Evolutionary conservation across 2,113 vertebrate genomes (phyloP), one percentile per base, ranked within the genome.

Genomic region (Ceratotherium simum): DNA sequence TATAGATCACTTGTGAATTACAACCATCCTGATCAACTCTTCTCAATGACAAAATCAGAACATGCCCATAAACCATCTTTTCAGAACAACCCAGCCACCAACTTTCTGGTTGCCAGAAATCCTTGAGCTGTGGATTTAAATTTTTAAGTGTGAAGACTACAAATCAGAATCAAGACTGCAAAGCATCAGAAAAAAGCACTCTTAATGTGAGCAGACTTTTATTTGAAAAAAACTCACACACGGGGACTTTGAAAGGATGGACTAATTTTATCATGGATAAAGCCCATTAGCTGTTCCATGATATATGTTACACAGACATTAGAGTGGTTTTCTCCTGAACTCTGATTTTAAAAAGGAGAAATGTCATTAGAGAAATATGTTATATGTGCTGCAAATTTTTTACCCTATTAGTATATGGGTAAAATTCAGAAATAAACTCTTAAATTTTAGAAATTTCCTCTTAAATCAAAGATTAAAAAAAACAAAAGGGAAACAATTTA

Each of bases 391-490:
- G 21, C 36, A 36, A 48, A 73, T 8, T 21, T 85, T 87, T 33
- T 92, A 58, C 39, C 60, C 25, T 54, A 6, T 70, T 31, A 82
- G 17, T 36, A 25, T 20, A 48, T 46, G 36, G 5, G 36, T 58
- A 92, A 67, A 95, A 91, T 75, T 72, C 5, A 80, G 67, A 94
- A 72, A 84, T 8, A 91, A 72, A 87, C 2, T 20, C 31, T 93
- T 58, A 58, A 0, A 46, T 36, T 88, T 87, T 42, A 94, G 56
- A 93, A 94, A 88, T 31, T n/a, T 85, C 46, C 60, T 95, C 29
- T 90, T 46, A 78, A 29, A 23, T 39, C 64, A 78, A 94, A 94
- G 3, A 16, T 78, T 69, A 60, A 80, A 91, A 69, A 25, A 67
- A 85, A 7, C 5, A 33, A 65, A 64, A n/a, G 8, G 13, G 16